Percentiles rank a stretch among this genome's conserved stretches.
These are phyloP conservation scores for Oxytorus armatus DNA, from an alignment of 2,888 invertebrate genomes.

Conservation along the genomic window DNA sequence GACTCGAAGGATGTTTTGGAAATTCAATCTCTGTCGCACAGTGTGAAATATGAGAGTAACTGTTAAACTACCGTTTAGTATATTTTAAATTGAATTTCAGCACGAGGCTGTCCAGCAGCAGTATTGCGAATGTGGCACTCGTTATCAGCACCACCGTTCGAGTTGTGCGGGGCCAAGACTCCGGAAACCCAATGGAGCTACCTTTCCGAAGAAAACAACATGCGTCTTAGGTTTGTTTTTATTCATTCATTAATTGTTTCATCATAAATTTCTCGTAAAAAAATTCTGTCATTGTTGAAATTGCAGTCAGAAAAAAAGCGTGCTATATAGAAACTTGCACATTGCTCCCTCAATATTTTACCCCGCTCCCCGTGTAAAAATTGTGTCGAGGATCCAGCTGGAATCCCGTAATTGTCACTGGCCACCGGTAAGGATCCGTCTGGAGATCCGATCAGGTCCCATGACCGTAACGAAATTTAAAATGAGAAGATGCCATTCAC, in stretches of 20 bases:
- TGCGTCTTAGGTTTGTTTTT: constrained; percentile 91
- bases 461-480: too few species aligned
- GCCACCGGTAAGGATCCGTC: too few species aligned
- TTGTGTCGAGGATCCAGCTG: too few species aligned
- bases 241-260: constrained; percentile 35
- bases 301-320: too few species aligned
- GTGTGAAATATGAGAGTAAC: neutral
- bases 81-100: constrained; percentile 83
- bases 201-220: constrained; percentile 93
- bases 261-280: too few species aligned
- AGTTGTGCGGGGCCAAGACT: constrained; percentile 95
- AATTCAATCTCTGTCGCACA: neutral
- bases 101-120: constrained; percentile 96
- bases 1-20: too few species aligned
- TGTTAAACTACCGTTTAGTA: neutral
- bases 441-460: too few species aligned
- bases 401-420: too few species aligned
- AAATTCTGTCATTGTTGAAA: neutral
- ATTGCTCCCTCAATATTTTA: too few species aligned
- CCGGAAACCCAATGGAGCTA: constrained; percentile 92
- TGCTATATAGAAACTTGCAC: too few species aligned
- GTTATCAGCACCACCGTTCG: constrained; percentile 91
- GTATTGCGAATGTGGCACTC: constrained; percentile 96
- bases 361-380: too few species aligned
- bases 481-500: too few species aligned